A percentile compares a stretch with the other conserved stretches of the same genome.
phyloP scores from a whole-genome alignment of 2,113 vertebrate species.

The Heliornis fulica region DNA sequence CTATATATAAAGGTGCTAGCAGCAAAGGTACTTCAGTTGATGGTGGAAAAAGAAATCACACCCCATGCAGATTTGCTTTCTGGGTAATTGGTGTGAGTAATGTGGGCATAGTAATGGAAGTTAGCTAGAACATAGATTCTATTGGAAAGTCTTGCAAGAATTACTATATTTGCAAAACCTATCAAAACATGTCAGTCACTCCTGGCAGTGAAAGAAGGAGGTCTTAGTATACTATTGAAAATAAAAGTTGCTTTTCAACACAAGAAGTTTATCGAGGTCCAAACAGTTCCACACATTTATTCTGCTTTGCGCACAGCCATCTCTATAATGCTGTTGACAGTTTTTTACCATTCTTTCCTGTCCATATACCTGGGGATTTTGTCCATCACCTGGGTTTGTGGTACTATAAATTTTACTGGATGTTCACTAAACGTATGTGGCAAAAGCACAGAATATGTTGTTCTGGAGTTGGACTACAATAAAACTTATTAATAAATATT shows the following conservation, averaged over 20 bases:
- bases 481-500: background rate
- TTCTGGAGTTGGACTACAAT: background rate
- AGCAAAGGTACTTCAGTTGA: background rate
- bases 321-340: background rate
- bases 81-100: background rate
- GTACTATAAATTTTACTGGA: background rate
- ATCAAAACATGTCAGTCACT: background rate
- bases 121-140: background rate
- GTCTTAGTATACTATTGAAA: background rate
- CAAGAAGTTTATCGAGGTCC: background rate
- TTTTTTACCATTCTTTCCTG: background rate
- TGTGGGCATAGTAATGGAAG: background rate
- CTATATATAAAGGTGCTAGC: background rate
- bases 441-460: background rate
- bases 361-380: background rate
- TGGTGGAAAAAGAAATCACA: background rate
- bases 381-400: background rate
- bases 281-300: background rate
- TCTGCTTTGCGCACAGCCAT: background rate
- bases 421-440: background rate
- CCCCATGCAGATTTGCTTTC: background rate
- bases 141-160: background rate
- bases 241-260: background rate
- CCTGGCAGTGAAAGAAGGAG: background rate
- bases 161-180: background rate